Percentiles rank a stretch among this genome's conserved stretches.
Conservation (phyloP, 2,888 invertebrate genomes). For the Synergus itoensis region DNA sequence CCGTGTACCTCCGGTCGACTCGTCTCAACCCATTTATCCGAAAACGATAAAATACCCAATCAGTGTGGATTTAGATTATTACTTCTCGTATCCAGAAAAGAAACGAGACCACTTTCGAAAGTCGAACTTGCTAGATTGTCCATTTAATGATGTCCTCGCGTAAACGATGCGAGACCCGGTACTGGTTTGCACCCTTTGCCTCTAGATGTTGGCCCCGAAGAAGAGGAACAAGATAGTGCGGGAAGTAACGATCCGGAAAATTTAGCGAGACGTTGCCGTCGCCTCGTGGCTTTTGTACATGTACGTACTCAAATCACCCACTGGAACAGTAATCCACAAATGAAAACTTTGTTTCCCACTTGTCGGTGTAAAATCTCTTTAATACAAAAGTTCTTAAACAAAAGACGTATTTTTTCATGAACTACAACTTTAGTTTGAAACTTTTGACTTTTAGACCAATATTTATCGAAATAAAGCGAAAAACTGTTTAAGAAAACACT, state of each 20-base stretch:
- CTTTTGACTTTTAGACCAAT: no score
- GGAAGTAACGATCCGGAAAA: background rate
- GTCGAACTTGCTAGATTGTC: background rate
- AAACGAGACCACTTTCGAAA: background rate
- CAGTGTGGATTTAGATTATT: background rate
- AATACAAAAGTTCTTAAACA: no score
- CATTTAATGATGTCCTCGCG: background rate
- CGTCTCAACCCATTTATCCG: slow-evolving; percentile 21
- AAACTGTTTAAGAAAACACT: no score
- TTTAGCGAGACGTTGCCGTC: background rate
- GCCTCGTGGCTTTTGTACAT: background rate
- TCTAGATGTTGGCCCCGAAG: background rate
- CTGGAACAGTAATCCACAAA: background rate
- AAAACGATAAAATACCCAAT: slow-evolving; percentile 42
- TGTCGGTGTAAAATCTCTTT: no score
- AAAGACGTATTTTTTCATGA: no score
- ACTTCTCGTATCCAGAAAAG: background rate
- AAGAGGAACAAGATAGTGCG: background rate
- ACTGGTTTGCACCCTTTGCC: background rate
- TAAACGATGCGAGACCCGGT: background rate
- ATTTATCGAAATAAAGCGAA: no score
- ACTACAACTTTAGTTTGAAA: no score
- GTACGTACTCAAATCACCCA: background rate
- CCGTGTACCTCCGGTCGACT: background rate
- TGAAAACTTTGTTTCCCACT: background rate